Evolutionary conservation across 1,140 invertebrate species (phyloP), one percentile per base, ranked within the genome.

Genomic region (Temnothorax nylanderi): DNA sequence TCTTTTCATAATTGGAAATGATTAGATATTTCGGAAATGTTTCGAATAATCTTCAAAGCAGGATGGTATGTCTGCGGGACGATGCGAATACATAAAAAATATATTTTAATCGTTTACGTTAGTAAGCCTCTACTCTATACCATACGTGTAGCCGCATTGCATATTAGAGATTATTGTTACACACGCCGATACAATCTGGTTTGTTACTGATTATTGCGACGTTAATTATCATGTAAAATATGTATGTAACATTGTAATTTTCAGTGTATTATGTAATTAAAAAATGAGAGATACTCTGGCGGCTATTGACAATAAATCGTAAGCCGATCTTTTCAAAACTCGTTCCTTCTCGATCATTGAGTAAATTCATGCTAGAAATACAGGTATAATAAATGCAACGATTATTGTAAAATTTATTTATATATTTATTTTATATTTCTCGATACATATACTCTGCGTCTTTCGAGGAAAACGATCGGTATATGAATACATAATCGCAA

Each of bases 151-250:
- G 80, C 67, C 37, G 76, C 69, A 85, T 85, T 37, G 76, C 69
- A 85, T 85, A 37, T 94, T 90, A 88, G 51, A 85, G 82, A 91
- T 94, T 90, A 92, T 93, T 94, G 94, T 95, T 95, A 95, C 76
- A 94, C 58, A 93, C 88, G 87, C 93, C 92, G 92, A 88, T 94
- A 91, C 89, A 92, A 86, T 94, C 93, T 95, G 94, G 92, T 95
- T 95, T 94, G 93, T 95, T 95, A 93, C 93, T 94, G 92, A 94
- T 94, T 94, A 94, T 94, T 93, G 93, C 86, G 93, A 94, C 88
- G 93, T 92, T 91, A 91, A 95, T 95, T 94, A 95, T 95, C 93
- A 94, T 95, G 94, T 95, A 95, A 95, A 95, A 94, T 95, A 95
- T 95, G 94, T 95, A 95, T 94, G 93, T 95, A 74, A 95, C 90